These are phyloP conservation scores for Wasmannia auropunctata DNA, from an alignment of 1,140 invertebrate species.

Conservation along the genomic window DNA sequence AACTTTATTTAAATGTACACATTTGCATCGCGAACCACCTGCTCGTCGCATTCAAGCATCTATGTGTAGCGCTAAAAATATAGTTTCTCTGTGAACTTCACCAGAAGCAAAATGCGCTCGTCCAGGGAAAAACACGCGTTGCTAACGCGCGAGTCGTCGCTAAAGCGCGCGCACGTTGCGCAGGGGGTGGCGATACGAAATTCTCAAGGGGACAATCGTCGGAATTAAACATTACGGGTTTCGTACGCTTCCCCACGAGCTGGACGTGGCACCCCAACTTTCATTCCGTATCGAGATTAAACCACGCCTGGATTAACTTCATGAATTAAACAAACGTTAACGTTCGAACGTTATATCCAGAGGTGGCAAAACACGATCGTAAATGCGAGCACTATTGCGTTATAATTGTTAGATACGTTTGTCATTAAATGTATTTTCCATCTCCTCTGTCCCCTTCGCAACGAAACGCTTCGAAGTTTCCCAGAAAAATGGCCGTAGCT, in stretches of 20 bases:
- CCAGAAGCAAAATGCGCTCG: not conserved
- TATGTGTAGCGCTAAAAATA: not conserved
- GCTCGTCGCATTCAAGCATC: not conserved
- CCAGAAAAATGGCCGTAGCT: not conserved
- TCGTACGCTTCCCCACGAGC: not conserved
- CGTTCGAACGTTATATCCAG: not conserved
- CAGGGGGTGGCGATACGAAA: conserved; percentile 62
- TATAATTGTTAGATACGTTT: not conserved
- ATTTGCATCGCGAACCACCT: not conserved
- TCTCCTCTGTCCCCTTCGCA: not conserved
- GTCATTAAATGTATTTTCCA: not conserved
- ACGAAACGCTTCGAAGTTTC: not conserved
- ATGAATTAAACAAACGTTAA: not conserved
- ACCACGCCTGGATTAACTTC: not conserved
- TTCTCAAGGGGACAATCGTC: conserved; percentile 25
- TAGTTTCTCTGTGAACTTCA: not conserved
- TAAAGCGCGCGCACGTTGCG: conserved; percentile 34
- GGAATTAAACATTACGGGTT: conserved; percentile 25
- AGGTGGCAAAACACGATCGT: too few species aligned
- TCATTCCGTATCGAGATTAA: not conserved
- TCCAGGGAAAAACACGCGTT: conserved; percentile 49
- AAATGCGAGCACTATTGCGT: not conserved
- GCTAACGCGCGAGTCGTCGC: too few species aligned
- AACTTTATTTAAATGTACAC: not conserved
- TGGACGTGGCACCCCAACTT: not conserved